Conservation (phyloP, 2,113 vertebrate genomes). For the Amazona guildingii region DNA sequence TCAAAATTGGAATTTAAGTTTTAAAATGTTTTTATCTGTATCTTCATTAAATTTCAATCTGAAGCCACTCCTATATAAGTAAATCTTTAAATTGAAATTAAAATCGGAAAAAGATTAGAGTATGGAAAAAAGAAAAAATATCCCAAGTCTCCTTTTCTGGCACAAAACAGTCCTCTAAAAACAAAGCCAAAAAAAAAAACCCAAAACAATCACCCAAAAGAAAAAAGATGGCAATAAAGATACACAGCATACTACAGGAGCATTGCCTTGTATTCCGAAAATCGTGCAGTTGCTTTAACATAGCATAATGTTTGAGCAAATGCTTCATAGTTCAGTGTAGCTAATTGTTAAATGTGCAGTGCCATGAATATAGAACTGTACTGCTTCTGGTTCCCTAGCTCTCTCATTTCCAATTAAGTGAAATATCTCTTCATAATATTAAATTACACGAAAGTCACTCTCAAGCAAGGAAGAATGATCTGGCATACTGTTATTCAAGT, state of each 20-base stretch:
- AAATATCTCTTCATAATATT: neutral
- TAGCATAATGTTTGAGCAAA: neutral
- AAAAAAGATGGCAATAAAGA: neutral
- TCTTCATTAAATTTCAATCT: neutral
- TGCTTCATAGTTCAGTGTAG: neutral
- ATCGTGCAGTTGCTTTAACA: neutral
- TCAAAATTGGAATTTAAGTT: neutral
- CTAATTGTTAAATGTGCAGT: neutral
- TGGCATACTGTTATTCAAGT: neutral
- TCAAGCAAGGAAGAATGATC: neutral
- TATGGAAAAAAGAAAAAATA: neutral
- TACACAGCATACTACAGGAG: neutral
- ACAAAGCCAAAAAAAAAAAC: too few relatives aligned
- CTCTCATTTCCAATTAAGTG: neutral
- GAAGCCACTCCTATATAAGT: neutral
- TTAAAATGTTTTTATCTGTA: neutral
- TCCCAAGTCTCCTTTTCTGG: neutral
- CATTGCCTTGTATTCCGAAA: neutral
- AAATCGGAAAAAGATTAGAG: neutral
- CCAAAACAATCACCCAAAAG: neutral
- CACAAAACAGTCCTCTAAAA: neutral
- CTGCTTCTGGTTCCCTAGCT: neutral
- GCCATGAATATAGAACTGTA: neutral
- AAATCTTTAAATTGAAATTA: neutral
- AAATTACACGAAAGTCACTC: neutral